Evolutionary conservation across 2,113 vertebrate genomes (phyloP), one percentile per base, ranked within the genome.

Genomic region (Cyprinodon brontotheroides): DNA sequence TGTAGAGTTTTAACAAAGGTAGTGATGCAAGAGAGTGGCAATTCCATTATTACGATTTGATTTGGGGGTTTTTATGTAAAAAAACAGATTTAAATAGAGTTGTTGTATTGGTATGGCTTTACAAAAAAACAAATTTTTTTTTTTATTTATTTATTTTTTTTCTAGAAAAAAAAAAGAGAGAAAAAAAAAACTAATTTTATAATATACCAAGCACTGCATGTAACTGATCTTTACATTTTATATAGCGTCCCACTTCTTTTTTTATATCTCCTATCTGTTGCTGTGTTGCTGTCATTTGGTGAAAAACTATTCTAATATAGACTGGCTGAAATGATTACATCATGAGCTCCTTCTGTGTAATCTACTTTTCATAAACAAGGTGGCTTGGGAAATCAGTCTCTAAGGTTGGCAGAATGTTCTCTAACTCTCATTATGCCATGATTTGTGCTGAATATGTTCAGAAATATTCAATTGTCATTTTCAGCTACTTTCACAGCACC

Each of bases 281-380:
- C n/a, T 74, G 65, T 75, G 15, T 61, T 48, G 61, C 39, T 38
- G 62, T 77, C 43, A 65, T 6, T 60, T 50, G 36, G 77, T 80
- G 2, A 78, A 40, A 74, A 82, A 78, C 63, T 1, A 41, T 63
- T 68, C 68, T 0, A 15, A 71, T 48, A 53, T 59, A 20, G 43
- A 20, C 53, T 2, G 45, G 38, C 66, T 61, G 17, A 64, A 63
- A 20, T 37, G 36, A 69, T 73, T 75, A 41, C 61, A 67, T 39
- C n/a, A 61, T 68, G 39, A 69, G 15, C 50, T 29, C 29, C 77
- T 57, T 65, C 39, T 74, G 40, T 72, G 22, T 45, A 67, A 47
- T 77, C 61, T 68, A 59, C 62, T 83, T 78, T 68, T 29, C 47
- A 68, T 63, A 61, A 64, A 43, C 5, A 68, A 47, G 10, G 60